Base-by-base conservation (phyloP, 2,797 vertebrate species). In the Epinephelus coioides region DNA sequence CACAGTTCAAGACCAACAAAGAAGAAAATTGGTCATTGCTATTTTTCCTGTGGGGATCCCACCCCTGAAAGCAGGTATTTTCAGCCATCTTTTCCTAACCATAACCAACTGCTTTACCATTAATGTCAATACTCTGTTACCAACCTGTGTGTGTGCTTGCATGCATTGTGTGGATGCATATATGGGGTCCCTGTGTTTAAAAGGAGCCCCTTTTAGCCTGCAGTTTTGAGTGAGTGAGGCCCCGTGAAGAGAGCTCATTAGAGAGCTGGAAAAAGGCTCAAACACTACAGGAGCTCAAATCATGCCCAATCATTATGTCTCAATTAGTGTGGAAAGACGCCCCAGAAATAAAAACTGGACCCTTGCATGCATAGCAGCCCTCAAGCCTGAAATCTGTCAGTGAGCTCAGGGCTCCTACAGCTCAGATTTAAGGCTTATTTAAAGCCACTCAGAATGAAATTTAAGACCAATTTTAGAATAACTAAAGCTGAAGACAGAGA, bases 211-310 rank as follows among this genome's bases (percentile, higher is more conserved):
- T 46, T 1, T 21, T 1, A 62, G 53, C 46, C 53, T 74, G 73
- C 27, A 69, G 44, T 79, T 77, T 50, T 72, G 61, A 65, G 47
- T 53, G 60, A 81, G 68, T 46, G 65, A 79, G 65, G 49, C 30
- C 49, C 46, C 44, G 69, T 64, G 68, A 80, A 78, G 61, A 69
- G 63, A 70, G 83, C 86, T 92, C 81, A 93, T 92, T 90, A 90
- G 74, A 71, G 56, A 56, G 59, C 53, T 47, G 47, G 43, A 74
- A 79, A 88, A 87, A 69, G 66, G 6, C 63, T 78, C 62, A n/a
- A 47, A 68, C 80, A 54, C 88, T 61, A 64, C 79, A 77, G 87
- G 87, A 88, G 75, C 34, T 66, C 50, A 66, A 86, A 89, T 85
- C 69, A 74, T 60, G 63, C 53, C 70, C 81, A 55, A 67, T 88